phyloP scores from a whole-genome alignment of 2,888 invertebrate genomes.

The Scaptomyza tumidula region DNA sequence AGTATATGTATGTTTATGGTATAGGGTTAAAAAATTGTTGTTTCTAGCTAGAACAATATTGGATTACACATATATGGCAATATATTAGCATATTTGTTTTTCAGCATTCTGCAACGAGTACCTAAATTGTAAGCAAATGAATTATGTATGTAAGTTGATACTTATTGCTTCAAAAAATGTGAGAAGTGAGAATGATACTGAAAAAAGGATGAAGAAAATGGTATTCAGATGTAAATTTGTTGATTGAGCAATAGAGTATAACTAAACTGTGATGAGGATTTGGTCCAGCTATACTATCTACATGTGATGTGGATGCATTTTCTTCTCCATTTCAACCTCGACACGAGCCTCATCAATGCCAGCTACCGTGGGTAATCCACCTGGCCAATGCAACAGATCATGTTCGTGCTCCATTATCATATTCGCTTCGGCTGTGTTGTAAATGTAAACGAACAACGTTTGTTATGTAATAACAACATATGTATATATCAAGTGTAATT shows the following conservation, averaged over 20 bases:
- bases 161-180: background rate
- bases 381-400: slow-evolving; percentile 89
- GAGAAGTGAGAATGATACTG: too few species aligned
- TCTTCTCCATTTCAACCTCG: slow-evolving; percentile 87
- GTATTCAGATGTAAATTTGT: background rate
- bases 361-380: slow-evolving; percentile 90
- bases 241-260: slow-evolving; percentile 6
- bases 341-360: slow-evolving; percentile 89
- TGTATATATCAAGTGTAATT: background rate
- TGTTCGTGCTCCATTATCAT: slow-evolving; percentile 91
- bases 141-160: background rate
- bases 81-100: background rate
- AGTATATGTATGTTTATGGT: background rate
- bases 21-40: too few species aligned
- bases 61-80: background rate
- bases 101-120: background rate
- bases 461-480: background rate
- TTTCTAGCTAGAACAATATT: background rate
- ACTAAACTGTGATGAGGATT: background rate
- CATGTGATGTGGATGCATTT: slow-evolving; percentile 87
- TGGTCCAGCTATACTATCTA: slow-evolving; percentile 53
- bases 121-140: background rate
- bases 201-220: background rate
- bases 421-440: slow-evolving; percentile 88
- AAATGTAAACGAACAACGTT: background rate